Evolutionary conservation across 2,888 invertebrate species (phyloP).

Genomic region (Shargacucullia verbasci): DNA sequence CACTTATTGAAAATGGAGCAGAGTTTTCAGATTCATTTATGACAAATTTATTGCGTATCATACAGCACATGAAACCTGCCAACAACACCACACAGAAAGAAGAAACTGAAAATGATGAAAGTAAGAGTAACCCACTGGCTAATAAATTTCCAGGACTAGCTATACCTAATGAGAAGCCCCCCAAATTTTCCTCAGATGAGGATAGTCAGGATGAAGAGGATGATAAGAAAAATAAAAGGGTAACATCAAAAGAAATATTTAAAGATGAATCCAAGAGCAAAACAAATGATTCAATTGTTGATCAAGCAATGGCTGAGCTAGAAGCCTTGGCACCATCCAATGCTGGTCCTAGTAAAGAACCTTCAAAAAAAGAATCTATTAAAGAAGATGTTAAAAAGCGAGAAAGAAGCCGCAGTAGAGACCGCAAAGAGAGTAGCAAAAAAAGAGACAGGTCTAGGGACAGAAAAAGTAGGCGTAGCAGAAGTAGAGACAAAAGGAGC

Average conservation of each 20-base stretch:
- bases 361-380: conserved; percentile 61
- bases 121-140: conserved; percentile 88
- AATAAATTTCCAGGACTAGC: conserved; percentile 94
- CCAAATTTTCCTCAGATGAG: conserved; percentile 77
- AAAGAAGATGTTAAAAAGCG: conserved; percentile 66
- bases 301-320: conserved; percentile 95
- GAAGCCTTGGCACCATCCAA: conserved; percentile 95
- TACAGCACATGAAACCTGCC: conserved; percentile 97
- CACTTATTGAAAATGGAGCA: conserved; percentile 96
- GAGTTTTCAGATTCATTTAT: conserved; percentile 99
- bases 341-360: conserved; percentile 57
- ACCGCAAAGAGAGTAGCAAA: conserved; percentile 65
- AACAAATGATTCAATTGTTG: conserved; percentile 88
- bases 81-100: conserved; percentile 66
- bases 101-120: conserved; percentile 58
- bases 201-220: conserved; percentile 75
- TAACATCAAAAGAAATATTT: conserved; percentile 82
- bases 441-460: conserved; percentile 67
- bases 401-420: conserved; percentile 67
- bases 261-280: conserved; percentile 75
- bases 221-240: conserved; percentile 62
- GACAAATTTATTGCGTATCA: conserved; percentile 97
- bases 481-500: conserved; percentile 62
- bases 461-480: conserved; percentile 57
- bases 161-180: conserved; percentile 92